phyloP scores from a whole-genome alignment of 1,140 invertebrate genomes.

The Trypoxylus dichotomus region DNA sequence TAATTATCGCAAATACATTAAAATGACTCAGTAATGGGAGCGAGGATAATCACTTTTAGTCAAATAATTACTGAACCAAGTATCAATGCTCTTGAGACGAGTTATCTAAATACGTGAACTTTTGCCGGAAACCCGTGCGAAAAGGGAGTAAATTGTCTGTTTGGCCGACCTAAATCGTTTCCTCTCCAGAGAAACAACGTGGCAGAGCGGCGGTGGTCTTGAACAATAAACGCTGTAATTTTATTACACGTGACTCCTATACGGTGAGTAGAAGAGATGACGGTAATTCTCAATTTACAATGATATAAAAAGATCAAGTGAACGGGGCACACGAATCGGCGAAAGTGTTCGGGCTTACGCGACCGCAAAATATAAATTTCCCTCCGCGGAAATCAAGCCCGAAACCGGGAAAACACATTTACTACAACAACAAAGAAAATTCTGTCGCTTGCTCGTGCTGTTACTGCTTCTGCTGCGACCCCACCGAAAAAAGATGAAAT shows the following conservation, averaged over 20 bases:
- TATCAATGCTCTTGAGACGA: not conserved
- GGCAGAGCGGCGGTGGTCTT: not conserved
- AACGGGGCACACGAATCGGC: not conserved
- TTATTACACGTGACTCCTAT: slow-evolving; percentile 12
- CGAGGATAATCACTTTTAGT: not conserved
- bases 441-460: slow-evolving; percentile 32
- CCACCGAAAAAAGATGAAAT: slow-evolving; percentile 41
- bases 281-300: slow-evolving; percentile 25
- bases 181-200: not conserved
- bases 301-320: slow-evolving; percentile 25
- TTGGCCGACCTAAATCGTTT: not conserved
- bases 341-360: slow-evolving; percentile 24
- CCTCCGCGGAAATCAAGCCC: slow-evolving; percentile 44
- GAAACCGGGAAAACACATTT: slow-evolving; percentile 40
- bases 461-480: not conserved
- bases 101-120: not conserved
- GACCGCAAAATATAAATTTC: slow-evolving; percentile 42
- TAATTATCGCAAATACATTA: not conserved
- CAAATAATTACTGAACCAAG: not conserved
- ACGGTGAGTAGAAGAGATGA: not conserved
- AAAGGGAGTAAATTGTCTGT: not conserved
- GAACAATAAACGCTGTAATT: slow-evolving; percentile 22
- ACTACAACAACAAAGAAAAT: slow-evolving; percentile 42
- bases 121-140: not conserved
- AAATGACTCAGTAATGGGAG: not conserved